Evolutionary conservation across 2,113 vertebrate genomes (phyloP), one percentile per base, ranked within the genome.

Genomic region (Lampris incognitus): DNA sequence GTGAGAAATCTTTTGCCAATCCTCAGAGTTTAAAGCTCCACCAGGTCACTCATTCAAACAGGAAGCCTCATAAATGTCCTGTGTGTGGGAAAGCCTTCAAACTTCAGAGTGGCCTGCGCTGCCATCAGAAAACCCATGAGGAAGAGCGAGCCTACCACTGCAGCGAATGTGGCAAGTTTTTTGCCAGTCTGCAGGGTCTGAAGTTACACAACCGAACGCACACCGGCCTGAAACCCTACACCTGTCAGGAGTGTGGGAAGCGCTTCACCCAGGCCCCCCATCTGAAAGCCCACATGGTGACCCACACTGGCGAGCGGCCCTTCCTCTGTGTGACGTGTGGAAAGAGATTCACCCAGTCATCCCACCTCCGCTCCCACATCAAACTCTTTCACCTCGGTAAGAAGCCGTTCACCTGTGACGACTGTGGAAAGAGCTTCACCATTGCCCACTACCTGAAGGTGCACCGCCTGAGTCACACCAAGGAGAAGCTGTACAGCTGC

Each of bases 401-500:
- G 72, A 91, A 91, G 67, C 88, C 90, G 1, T 90, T 90, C 76
- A 73, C 13, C 72, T 91, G 90, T 1, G 40, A 38, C 1, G 88
- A 91, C 78, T 91, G 90, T 0, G 90, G 90, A 0, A 91, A 91
- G 84, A 89, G 85, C 51, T 91, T 91, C 82, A 89, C 90, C 71
- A 90, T 91, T 36, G 90, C 90, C 0, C 88, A 90, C 76, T 91
- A 91, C 82, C 78, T 91, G 78, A 91, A 90, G 87, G 85, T 91
- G 76, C 90, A 90, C 62, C 85, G 87, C 2, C 87, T 79, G 24
- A 90, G 86, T 78, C 90, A 91, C 85, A 91, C 90, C 72, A 91
- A 91, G 71, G 90, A 91, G 84, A 91, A 91, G 55, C 69, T 76
- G 24, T 90, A 84, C 84, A 81, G 86, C 63, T 90, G 88, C 78